Conservation (phyloP, 1,140 invertebrate species). For the Macrobrachium rosenbergii region DNA sequence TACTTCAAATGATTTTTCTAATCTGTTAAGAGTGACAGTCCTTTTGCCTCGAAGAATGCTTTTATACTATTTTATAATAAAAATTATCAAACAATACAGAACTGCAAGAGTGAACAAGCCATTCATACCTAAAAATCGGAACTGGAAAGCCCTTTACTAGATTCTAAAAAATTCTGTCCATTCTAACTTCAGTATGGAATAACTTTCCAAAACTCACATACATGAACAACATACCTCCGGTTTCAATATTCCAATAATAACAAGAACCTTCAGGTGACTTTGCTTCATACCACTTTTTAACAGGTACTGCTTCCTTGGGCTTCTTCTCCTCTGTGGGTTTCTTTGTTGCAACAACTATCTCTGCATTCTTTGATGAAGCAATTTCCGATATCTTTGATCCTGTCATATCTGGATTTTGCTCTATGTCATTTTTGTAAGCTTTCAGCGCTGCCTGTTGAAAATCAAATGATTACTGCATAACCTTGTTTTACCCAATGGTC, state of each 20-base stretch:
- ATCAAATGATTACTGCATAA: conserved; percentile 67
- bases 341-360: conserved; percentile 65
- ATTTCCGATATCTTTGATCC: conserved; percentile 66
- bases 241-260: conserved; percentile 86
- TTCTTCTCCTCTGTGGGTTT: conserved; percentile 70
- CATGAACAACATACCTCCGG: conserved; percentile 75
- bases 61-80: no score
- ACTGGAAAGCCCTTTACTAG: no score
- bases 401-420: conserved; percentile 81
- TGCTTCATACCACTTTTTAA: conserved; percentile 80
- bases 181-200: background rate
- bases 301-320: conserved; percentile 59
- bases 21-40: no score
- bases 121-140: no score
- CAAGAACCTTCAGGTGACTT: conserved; percentile 79
- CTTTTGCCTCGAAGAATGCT: no score
- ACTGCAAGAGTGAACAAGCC: no score
- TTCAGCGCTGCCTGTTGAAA: conserved; percentile 77
- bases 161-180: no score
- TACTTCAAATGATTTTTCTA: no score
- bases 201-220: conserved; percentile 9
- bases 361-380: conserved; percentile 66
- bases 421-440: conserved; percentile 85
- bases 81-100: no score
- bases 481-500: background rate